Percentiles rank a stretch among this genome's conserved stretches.
Conservation (phyloP, 2,113 vertebrate species). For the Gracilinanus agilis region DNA sequence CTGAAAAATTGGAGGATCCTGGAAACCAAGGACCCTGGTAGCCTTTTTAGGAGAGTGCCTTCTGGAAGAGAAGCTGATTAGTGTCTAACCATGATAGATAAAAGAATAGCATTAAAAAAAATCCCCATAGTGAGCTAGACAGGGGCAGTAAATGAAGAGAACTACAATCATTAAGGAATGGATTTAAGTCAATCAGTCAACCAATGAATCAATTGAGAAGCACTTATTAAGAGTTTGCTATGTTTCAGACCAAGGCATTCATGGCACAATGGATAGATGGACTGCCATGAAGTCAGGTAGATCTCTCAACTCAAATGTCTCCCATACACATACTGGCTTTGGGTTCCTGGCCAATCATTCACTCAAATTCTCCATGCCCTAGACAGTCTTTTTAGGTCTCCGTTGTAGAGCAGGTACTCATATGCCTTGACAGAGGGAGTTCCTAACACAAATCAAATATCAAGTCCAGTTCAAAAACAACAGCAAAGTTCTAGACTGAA, state of each 20-base stretch:
- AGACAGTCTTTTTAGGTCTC: background rate
- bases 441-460: background rate
- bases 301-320: background rate
- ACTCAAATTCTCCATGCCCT: background rate
- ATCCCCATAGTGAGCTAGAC: background rate
- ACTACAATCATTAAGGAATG: background rate
- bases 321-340: background rate
- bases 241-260: background rate
- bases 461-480: background rate
- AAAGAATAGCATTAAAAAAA: background rate
- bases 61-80: background rate
- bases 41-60: background rate
- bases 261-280: background rate
- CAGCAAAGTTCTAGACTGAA: background rate
- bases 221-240: background rate
- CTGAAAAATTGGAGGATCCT: background rate
- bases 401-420: background rate
- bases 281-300: background rate
- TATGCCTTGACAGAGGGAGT: background rate
- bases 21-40: background rate
- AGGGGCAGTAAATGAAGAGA: background rate
- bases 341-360: background rate
- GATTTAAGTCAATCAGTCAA: background rate
- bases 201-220: background rate
- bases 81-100: background rate